Base-by-base conservation (phyloP, 2,113 vertebrate genomes). In the Mobula hypostoma region DNA sequence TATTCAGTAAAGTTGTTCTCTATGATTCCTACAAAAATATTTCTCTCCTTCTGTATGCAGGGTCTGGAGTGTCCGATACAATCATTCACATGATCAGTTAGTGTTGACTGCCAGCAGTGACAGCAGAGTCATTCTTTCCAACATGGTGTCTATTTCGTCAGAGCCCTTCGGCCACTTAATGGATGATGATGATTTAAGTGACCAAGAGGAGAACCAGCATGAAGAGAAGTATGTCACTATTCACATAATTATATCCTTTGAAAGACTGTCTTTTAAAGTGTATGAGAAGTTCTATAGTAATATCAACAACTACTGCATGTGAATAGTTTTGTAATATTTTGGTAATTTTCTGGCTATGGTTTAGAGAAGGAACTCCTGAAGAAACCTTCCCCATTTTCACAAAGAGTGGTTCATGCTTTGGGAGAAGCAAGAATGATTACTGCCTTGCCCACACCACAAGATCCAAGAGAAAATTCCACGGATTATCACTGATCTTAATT, bases 61-160 rank as follows among this genome's bases (percentile, higher is more conserved):
- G 99, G 98, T 99, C 83, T 99, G 99, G 99, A 99, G 97, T 29
- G 98, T 99, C 91, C 97, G 98, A 95, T 99, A 99, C 95, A 99
- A 99, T 97, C 99, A 99, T 96, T 99, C 99, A 68, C 99, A 99
- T 0, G 99, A 99, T 96, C 99, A 99, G 96, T 96, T 99, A 95
- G 97, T 99, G 95, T 96, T 99, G 95, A 99, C 98, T 0, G 98
- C 97, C 96, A 99, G 99, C 97, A 99, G 99, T 61, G 99, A 99
- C 96, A 99, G 99, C 97, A 97, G 99, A 95, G 98, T 99, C 96
- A 98, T 99, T 95, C 97, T 99, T 77, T 99, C 99, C 96, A 99
- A 99, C 95, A 99, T 99, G 99, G 99, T 99, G 94, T 99, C 99
- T 95, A 99, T 99, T 97, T 99, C 99, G 95, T 99, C 99, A 0